Base-by-base conservation (phyloP, 2,797 vertebrate species). In the Aulostomus chinensis region DNA sequence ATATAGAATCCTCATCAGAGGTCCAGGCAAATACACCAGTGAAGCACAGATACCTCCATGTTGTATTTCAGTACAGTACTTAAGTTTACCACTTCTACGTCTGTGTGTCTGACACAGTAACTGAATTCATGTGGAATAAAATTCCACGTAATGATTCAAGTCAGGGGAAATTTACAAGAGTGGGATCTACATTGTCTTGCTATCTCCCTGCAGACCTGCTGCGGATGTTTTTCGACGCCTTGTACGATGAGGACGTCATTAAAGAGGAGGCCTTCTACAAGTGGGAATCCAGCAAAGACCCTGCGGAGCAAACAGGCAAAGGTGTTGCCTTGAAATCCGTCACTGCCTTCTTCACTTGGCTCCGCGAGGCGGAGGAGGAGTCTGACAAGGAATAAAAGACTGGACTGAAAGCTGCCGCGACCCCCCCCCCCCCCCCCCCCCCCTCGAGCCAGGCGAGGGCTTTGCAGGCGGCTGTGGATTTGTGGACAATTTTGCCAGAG, bases 221-320 rank as follows among this genome's bases (percentile, higher is more conserved):
- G 69, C 90, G 93, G 68, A 96, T 93, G 93, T 98, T 99, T 83
- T 99, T 99, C 4, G 95, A 99, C 38, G 86, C 91, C 9, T 87
- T 99, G 35, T 99, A 99, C 0, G 96, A 99, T 0, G 97, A 98
- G 73, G 97, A 99, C 0, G 93, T 98, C 25, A 95, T 99, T 25
- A 97, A 96, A 76, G 97, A 99, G 84, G 96, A 98, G 2, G 93
- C 95, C 62, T 99, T 99, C 87, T 97, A 97, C 89, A 96, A 96
- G 61, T 99, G 97, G 97, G 97, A 99, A 85, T 91, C 92, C 37
- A 95, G 97, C 91, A 99, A 96, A 88, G 97, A 99, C 85, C 85
- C 93, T 0, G 94, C 95, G 0, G 97, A 99, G 86, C 95, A 96
- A 80, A 93, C 91, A 18, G 97, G 97, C 64, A 99, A 99, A 83